Base-by-base conservation (phyloP, 1,140 invertebrate species). In the Hycleus cichorii region DNA sequence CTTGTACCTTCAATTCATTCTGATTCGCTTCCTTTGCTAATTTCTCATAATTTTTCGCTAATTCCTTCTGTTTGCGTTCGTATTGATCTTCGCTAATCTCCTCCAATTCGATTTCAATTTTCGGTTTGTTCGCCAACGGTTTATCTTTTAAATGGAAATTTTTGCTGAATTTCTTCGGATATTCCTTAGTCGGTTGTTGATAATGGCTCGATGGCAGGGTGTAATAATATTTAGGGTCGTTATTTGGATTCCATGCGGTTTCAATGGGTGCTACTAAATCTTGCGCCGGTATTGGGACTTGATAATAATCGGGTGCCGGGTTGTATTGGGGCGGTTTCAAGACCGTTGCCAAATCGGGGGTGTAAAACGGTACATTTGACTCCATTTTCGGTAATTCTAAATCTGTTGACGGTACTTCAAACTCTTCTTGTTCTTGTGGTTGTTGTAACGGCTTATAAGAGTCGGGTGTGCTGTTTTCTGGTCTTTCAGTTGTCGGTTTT, bases 81-180 rank as follows among this genome's bases (percentile, higher is more conserved):
- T 63, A 66, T 32, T 70, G 49, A 8, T 64, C 47, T 49, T 64
- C 59, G 24, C 59, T 55, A 26, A 70, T 68, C 5, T 68, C 67
- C 25, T 64, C 53, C 10, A 69, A 55, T 10, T 56, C 54, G 9
- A 67, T 63, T 62, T 72, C 66, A 49, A 67, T 49, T 57, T 71
- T 71, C 11, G 67, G 68, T 51, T 66, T 64, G 11, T 53, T 46
- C 9, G 63, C 58, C n/a, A 55, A 56, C 10, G 70, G 67, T 51
- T 74, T 73, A n/a, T 56, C 57, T 51, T 73, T 72, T 18, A 60
- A 55, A 25, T 72, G 66, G n/a, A 72, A 48, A 10, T 68, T 64
- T 56, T 69, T 63, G 54, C 69, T 71, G 59, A 64, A 74, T 59
- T 74, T 74, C 57, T 73, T 74, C 3, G 72, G 70, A 56, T 65